phyloP scores from a whole-genome alignment of 2,113 vertebrate species.

The Scopus umbretta region DNA sequence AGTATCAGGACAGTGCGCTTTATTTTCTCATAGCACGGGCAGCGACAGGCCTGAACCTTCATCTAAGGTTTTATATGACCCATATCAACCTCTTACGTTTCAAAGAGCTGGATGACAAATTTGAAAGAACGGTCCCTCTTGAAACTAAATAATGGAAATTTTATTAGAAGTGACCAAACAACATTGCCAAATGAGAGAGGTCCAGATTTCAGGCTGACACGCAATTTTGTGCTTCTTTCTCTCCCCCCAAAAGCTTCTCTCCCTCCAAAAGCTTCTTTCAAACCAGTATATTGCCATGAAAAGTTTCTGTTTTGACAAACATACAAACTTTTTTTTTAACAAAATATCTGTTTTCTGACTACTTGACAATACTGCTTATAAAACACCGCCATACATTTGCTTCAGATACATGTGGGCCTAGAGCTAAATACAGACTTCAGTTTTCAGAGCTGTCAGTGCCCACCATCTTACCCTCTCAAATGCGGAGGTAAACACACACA shows the following conservation, averaged over 20 bases:
- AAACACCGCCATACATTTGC: not conserved
- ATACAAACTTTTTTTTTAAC: not conserved
- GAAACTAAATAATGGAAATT: not conserved
- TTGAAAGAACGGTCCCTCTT: not conserved
- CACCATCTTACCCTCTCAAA: not conserved
- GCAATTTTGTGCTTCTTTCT: not conserved
- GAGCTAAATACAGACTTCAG: not conserved
- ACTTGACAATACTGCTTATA: not conserved
- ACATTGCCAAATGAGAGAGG: not conserved
- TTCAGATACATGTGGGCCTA: not conserved
- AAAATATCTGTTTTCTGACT: not conserved
- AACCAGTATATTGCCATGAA: not conserved
- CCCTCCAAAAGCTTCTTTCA: not conserved
- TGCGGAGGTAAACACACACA: not conserved
- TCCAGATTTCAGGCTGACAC: not conserved
- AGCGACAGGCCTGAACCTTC: not conserved
- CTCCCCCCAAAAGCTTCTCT: not conserved
- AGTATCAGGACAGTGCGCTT: not conserved
- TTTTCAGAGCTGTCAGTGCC: not conserved
- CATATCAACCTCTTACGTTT: not conserved
- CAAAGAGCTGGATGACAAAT: not conserved
- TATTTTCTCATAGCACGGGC: not conserved
- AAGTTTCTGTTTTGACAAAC: not conserved
- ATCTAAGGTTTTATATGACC: not conserved
- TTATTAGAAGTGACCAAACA: not conserved